Conservation (phyloP, 1,140 invertebrate genomes). For the Temnothorax nylanderi region DNA sequence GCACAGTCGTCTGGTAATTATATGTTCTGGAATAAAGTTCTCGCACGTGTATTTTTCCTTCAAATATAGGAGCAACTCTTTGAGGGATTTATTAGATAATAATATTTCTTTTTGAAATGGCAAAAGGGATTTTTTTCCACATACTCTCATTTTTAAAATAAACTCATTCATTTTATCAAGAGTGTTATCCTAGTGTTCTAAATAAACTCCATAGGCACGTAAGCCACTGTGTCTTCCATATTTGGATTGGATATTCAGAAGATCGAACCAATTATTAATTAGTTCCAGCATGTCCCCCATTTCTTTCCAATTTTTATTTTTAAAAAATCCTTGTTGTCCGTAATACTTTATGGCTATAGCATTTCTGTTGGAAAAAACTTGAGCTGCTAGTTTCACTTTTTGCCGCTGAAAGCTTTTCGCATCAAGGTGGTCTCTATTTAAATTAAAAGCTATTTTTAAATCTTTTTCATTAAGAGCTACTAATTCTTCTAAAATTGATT, state of each 20-base stretch:
- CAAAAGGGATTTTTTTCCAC: not conserved
- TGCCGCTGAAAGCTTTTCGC: not conserved
- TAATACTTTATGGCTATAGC: not conserved
- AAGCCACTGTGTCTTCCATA: not conserved
- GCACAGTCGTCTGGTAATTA: not conserved
- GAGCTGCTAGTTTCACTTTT: not conserved
- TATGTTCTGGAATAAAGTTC: not conserved
- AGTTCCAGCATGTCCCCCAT: not conserved
- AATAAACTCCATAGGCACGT: not conserved
- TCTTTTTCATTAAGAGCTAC: not conserved
- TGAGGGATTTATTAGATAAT: not conserved
- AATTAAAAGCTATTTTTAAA: not conserved
- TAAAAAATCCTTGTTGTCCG: not conserved
- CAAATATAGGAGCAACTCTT: not conserved
- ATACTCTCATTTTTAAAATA: not conserved
- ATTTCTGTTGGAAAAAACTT: not conserved
- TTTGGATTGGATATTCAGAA: not conserved
- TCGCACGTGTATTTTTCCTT: not conserved
- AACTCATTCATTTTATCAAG: not conserved
- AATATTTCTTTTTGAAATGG: not conserved
- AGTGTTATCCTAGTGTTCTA: not conserved
- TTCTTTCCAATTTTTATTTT: not conserved
- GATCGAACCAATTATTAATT: not conserved
- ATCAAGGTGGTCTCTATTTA: not conserved
- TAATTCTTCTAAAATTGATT: too few relatives aligned